Evolutionary conservation across 2,797 vertebrate genomes (phyloP).

Genomic region (Nothura maculosa): DNA sequence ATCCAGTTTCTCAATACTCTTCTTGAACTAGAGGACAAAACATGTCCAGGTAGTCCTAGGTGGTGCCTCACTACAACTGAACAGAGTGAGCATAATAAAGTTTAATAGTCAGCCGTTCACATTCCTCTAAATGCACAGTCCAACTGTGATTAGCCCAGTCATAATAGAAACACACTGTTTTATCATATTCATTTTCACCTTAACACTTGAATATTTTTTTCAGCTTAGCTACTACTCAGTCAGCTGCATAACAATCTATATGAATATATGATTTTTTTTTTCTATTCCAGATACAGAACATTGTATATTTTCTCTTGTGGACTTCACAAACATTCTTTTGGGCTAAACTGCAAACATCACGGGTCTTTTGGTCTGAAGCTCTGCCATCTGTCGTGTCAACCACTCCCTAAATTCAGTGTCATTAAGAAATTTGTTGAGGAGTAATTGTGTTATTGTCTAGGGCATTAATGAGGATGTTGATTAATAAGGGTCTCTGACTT

Average conservation of each 20-base stretch:
- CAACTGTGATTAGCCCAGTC: background rate
- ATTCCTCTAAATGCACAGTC: background rate
- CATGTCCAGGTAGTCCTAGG: background rate
- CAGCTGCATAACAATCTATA: background rate
- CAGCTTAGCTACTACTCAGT: background rate
- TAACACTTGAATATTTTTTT: background rate
- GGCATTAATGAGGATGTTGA: background rate
- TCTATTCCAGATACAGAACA: fast-evolving
- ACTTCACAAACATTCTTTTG: background rate
- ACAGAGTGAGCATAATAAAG: background rate
- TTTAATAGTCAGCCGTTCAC: background rate
- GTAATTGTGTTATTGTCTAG: background rate
- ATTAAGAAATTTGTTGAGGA: background rate
- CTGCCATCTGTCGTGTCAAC: background rate
- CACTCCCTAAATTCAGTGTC: background rate
- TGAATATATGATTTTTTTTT: background rate
- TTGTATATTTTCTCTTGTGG: background rate
- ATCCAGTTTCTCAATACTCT: background rate
- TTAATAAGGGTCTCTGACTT: background rate
- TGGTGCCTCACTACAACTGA: background rate
- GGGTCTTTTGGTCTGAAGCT: background rate
- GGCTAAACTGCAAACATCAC: background rate
- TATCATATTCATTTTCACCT: background rate
- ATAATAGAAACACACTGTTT: background rate
- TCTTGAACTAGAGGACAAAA: background rate